Evolutionary conservation across 1,140 invertebrate species (phyloP), one percentile per base, ranked within the genome.

Genomic region (Drosophila malerkotliana): DNA sequence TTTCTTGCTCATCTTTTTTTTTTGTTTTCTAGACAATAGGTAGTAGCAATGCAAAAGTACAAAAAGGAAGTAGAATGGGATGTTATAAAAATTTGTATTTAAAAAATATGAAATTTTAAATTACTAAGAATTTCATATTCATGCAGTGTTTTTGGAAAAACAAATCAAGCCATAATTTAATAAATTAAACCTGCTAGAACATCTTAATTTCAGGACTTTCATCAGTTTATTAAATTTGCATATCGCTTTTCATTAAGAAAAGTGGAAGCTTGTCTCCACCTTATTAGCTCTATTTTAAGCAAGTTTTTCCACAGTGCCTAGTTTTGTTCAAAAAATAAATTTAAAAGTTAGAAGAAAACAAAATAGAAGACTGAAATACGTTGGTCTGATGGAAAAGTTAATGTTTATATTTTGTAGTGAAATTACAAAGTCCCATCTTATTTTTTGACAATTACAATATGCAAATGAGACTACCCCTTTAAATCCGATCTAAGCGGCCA

Each of bases 361-460:
- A 21, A 21, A 76, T 76, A 45, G 52, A 37, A 53, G 49, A 49
- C 44, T 47, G 37, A 37, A 30, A 49, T 48, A 58, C 21, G 32
- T 21, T n/a, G 45, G 21, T 6, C 45, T 63, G 26, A 12, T 44
- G 28, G 18, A 10, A 34, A 64, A 18, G 60, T 62, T 64, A 64
- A 69, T 74, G 55, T 74, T 62, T 64, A 57, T 74, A 55, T 67
- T 49, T 34, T 48, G 48, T 12, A 15, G 39, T 18, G 37, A 74
- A 74, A 14, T 55, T 3, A 30, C 48, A 14, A 55, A 48, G 39
- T 63, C 51, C 34, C 30, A 30, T 52, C 32, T 66, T 26, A 64
- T 74, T 51, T 63, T 74, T 58, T 39, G 39, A 76, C 69, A 78
- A 81, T 82, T 87, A 67, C 74, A 77, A 78, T 78, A 88, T 87